Percentiles rank a stretch among this genome's conserved stretches.
Evolutionary conservation across 2,113 vertebrate genomes (phyloP).

Genomic region (Phalacrocorax pelagicus): DNA sequence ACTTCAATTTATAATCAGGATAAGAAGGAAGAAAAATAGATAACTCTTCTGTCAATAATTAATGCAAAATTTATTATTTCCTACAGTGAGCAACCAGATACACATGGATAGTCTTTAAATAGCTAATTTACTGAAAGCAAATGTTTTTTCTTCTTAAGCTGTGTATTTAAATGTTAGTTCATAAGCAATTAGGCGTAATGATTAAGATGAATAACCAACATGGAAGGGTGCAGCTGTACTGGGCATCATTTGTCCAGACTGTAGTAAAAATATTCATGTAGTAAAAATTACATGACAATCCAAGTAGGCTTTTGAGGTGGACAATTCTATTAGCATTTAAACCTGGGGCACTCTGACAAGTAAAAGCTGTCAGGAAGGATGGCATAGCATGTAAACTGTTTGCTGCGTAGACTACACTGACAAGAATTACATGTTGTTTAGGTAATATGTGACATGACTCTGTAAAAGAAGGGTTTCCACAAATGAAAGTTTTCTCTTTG

Average conservation of each 20-base stretch:
- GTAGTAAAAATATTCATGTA: background rate
- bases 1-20: background rate
- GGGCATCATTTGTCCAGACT: background rate
- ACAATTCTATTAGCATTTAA: background rate
- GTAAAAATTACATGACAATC: background rate
- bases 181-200: background rate
- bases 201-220: background rate
- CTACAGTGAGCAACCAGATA: background rate
- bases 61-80: background rate
- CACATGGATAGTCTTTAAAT: background rate
- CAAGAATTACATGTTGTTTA: background rate
- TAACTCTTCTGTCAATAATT: background rate
- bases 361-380: background rate
- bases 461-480: background rate
- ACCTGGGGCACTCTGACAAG: background rate
- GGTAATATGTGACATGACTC: background rate
- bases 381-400: background rate
- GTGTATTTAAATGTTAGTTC: background rate
- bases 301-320: background rate
- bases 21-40: background rate
- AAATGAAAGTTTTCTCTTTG: background rate
- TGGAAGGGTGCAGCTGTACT: background rate
- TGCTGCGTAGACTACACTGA: background rate
- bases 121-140: background rate
- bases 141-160: background rate